Conservation (phyloP, 2,797 vertebrate genomes). For the Channa striata region DNA sequence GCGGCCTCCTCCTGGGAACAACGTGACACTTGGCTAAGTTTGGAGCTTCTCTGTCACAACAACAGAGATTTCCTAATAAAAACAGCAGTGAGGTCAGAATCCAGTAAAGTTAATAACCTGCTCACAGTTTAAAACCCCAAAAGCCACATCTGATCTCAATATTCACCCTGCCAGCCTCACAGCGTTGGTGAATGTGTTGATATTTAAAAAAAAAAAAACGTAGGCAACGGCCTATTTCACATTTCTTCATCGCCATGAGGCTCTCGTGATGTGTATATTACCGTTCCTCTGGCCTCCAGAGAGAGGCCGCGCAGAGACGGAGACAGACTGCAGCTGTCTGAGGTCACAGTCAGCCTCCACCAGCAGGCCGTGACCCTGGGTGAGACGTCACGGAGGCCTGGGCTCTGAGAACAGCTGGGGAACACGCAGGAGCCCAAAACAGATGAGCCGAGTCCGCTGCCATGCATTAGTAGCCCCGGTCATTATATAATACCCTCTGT, state of each 20-base stretch:
- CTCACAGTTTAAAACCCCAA: constrained; percentile 22
- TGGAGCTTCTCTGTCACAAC: constrained; percentile 31
- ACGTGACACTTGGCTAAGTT: constrained; percentile 27
- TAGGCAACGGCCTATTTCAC: constrained; percentile 38
- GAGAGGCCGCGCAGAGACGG: constrained; percentile 18
- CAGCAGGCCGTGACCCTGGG: constrained; percentile 66
- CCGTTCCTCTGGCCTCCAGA: constrained; percentile 31
- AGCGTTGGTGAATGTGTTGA: constrained; percentile 19
- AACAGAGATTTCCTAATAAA: constrained; percentile 34
- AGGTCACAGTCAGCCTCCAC: constrained; percentile 61
- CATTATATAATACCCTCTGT: constrained; percentile 70
- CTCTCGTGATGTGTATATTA: constrained; percentile 44
- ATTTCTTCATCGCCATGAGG: constrained; percentile 30
- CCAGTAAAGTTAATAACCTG: constrained; percentile 16
- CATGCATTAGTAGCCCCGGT: constrained; percentile 53
- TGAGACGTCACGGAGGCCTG: constrained; percentile 42
- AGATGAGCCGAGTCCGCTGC: constrained; percentile 49
- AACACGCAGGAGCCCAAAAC: constrained; percentile 44
- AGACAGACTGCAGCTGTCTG: constrained; percentile 73
- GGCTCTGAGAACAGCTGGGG: constrained; percentile 77
- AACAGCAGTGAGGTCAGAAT: constrained; percentile 45
- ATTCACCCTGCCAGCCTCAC: background rate
- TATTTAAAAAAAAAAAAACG: constrained; percentile 14
- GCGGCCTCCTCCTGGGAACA: background rate
- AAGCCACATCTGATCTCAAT: constrained; percentile 41